A percentile compares a stretch with the other conserved stretches of the same genome.
phyloP scores from a whole-genome alignment of 2,888 invertebrate species.

The Vesta saturnalis region DNA sequence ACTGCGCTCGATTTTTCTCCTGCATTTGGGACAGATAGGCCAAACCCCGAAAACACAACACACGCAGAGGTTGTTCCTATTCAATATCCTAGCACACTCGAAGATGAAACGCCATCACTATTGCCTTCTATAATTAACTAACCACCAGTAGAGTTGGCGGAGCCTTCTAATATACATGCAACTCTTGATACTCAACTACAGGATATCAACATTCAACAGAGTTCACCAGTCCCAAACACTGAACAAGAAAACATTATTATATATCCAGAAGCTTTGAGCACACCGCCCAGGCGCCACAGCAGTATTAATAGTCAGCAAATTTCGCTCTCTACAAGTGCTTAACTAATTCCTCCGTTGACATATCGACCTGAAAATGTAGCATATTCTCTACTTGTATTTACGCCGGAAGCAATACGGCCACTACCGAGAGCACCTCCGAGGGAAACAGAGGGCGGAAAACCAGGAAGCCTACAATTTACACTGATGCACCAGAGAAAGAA shows the following conservation, averaged over 20 bases:
- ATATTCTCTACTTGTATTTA: neutral
- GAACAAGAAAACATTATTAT: neutral
- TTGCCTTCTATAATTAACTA: too few species aligned
- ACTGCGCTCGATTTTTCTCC: neutral
- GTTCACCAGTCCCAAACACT: neutral
- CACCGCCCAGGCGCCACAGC: neutral
- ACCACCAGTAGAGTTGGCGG: too few species aligned
- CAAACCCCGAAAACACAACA: neutral
- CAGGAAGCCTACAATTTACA: neutral
- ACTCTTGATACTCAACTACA: too few species aligned
- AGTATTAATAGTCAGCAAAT: too few species aligned
- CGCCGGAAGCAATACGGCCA: neutral
- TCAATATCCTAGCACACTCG: neutral
- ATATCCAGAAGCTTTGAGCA: neutral
- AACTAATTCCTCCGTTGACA: too few species aligned
- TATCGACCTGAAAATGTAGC: neutral
- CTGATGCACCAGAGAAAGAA: too few species aligned
- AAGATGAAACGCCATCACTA: too few species aligned
- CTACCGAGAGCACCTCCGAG: neutral
- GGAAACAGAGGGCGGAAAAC: neutral
- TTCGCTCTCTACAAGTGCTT: too few species aligned
- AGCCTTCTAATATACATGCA: too few species aligned
- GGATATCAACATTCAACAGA: too few species aligned
- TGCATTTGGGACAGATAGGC: neutral
- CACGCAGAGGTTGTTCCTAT: neutral